Percentiles rank a stretch among this genome's conserved stretches.
phyloP scores from a whole-genome alignment of 1,140 invertebrate genomes.

The Dufourea novaeangliae region DNA sequence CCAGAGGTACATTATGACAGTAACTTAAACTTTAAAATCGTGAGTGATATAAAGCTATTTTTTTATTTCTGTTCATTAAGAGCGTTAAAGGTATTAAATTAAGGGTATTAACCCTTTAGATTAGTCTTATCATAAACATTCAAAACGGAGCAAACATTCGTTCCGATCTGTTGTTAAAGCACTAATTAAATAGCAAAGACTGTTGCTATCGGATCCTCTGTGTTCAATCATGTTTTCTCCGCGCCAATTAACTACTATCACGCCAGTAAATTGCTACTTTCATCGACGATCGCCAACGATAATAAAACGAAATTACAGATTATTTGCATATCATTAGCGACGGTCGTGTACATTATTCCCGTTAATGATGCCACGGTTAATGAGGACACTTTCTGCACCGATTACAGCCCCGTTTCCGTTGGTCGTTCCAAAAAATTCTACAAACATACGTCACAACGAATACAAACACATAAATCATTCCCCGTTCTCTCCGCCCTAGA shows the following conservation, averaged over 20 bases:
- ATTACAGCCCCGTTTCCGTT: background rate
- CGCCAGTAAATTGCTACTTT: background rate
- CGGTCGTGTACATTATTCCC: background rate
- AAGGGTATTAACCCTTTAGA: no score
- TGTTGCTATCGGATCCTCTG: background rate
- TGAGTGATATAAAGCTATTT: no score
- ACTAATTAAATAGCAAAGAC: no score
- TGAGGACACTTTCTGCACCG: background rate
- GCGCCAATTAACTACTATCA: background rate
- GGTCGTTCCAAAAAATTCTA: background rate
- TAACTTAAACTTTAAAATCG: no score
- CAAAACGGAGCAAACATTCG: no score
- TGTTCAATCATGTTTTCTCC: background rate
- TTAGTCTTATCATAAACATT: no score
- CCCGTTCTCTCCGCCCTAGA: no score
- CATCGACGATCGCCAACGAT: background rate
- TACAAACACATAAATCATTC: no score
- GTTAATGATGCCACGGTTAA: background rate
- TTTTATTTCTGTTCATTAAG: no score
- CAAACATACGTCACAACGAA: background rate
- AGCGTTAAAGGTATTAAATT: no score
- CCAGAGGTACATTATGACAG: no score
- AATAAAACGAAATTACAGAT: background rate
- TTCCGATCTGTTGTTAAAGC: no score
- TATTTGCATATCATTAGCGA: background rate